These are phyloP conservation scores for Unio delphinus DNA, from an alignment of 2,888 invertebrate genomes.

Conservation along the genomic window DNA sequence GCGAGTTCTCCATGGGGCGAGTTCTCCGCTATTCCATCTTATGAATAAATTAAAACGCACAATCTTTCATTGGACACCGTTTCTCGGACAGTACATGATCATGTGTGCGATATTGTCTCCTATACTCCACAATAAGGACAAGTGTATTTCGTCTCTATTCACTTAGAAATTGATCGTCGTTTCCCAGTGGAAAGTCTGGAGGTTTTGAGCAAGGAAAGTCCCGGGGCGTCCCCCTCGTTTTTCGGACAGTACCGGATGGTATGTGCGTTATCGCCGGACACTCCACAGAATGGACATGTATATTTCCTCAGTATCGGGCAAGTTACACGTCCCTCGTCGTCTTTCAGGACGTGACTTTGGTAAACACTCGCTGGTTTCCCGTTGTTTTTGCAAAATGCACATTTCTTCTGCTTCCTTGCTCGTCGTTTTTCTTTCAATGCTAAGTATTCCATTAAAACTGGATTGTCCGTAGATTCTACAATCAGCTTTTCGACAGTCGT, in stretches of 20 bases:
- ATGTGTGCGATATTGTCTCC: conserved; percentile 83
- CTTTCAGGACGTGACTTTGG: conserved; percentile 79
- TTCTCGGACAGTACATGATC: conserved; percentile 79
- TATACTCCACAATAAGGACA: conserved; percentile 81
- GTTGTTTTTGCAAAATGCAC: conserved; percentile 86
- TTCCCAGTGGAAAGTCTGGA: conserved; percentile 19
- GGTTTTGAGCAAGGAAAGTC: conserved; percentile 12
- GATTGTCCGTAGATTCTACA: conserved; percentile 15
- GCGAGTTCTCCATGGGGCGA: no score
- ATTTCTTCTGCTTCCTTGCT: conserved; percentile 27
- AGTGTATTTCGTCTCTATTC: conserved; percentile 75
- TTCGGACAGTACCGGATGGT: conserved; percentile 82
- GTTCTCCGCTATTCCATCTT: no score
- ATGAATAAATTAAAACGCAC: no score
- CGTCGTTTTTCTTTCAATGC: conserved; percentile 32
- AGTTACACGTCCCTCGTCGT: conserved; percentile 77
- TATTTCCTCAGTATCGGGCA: conserved; percentile 84
- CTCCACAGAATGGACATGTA: conserved; percentile 81
- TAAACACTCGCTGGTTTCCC: conserved; percentile 79
- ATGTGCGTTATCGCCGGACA: conserved; percentile 81
- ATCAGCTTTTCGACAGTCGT: conserved; percentile 7
- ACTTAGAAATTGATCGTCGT: conserved; percentile 3
- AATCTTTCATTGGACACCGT: conserved; percentile 8
- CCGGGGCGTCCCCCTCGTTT: conserved; percentile 23
- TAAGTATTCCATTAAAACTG: conserved; percentile 32